A percentile compares a stretch with the other conserved stretches of the same genome.
phyloP scores from a whole-genome alignment of 2,113 vertebrate genomes.

The Lipophrys pholis region DNA sequence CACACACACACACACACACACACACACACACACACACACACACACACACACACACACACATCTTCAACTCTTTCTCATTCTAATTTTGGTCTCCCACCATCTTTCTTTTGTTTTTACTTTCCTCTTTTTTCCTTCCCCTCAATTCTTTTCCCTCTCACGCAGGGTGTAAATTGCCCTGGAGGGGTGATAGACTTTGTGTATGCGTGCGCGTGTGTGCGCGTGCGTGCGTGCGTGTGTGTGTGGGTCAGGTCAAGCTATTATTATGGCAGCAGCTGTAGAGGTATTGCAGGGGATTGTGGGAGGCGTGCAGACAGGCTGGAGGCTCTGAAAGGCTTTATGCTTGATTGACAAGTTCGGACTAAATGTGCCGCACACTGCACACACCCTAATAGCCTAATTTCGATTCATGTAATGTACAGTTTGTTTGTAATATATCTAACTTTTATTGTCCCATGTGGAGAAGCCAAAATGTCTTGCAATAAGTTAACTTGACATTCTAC shows the following conservation, averaged over 20 bases:
- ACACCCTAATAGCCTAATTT: too few relatives aligned
- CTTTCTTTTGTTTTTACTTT: constrained; percentile 8
- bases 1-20: too few relatives aligned
- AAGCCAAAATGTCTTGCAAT: too few relatives aligned
- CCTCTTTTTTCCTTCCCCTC: not conserved
- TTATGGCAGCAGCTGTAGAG: constrained; percentile 68
- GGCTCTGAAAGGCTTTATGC: constrained; percentile 63
- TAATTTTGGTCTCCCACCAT: constrained; percentile 16
- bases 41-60: not conserved
- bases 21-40: too few relatives aligned
- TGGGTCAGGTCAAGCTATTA: constrained; percentile 78
- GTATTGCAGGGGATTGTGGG: constrained; percentile 72
- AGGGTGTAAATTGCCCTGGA: constrained; percentile 66
- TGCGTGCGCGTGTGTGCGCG: constrained; percentile 17
- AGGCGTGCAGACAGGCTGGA: constrained; percentile 54
- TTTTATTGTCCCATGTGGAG: too few relatives aligned
- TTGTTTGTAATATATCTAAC: too few relatives aligned
- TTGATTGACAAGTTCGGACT: constrained; percentile 52
- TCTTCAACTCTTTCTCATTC: constrained; percentile 2
- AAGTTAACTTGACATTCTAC: too few relatives aligned
- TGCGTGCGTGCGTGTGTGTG: constrained; percentile 15
- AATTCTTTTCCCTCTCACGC: constrained; percentile 35
- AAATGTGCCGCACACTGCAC: too few relatives aligned
- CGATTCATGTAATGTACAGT: too few relatives aligned
- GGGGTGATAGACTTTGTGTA: constrained; percentile 55